Base-by-base conservation (phyloP, 2,888 invertebrate species). In the Catocala fraxini region DNA sequence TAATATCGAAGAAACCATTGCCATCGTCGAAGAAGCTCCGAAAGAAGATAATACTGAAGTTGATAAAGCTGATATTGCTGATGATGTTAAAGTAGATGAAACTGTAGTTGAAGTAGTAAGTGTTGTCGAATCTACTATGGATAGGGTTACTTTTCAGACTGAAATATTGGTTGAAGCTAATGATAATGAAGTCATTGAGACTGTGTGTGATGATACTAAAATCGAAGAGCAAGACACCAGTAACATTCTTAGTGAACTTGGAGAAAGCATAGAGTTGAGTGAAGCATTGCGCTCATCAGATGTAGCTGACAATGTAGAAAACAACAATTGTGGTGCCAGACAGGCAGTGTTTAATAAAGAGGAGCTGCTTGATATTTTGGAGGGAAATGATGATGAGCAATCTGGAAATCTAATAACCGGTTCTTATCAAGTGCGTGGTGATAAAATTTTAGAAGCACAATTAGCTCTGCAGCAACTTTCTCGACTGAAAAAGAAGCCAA, bases 311-410 rank as follows among this genome's bases (percentile, higher is more conserved):
- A 84, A 83, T 74, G 72, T 80, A 25, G 92, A 92, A 76, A 92
- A 92, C 69, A 93, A 93, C 70, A 92, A 92, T 63, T 83, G 88
- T 77, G 57, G 82, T 46, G 71, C 73, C 4, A 83, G 86, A 61
- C 88, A 92, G 68, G 92, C 93, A 77, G 89, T 94, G 11, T 92
- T 94, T 65, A 94, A 94, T 70, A 94, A 94, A 73, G 93, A 94
- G 70, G 93, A 94, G 69, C 70, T 94, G 33, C 73, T 94, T 52
- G 92, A 93, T 70, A 94, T 94, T 65, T 82, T 94, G 61, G 89
- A 94, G 79, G 94, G 94, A 3, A 93, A 93, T 83, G 89, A 92
- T 83, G 71, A 84, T 51, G 65, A 75, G 55, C 70, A 76, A 43
- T 58, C 81, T 46, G 74, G 71, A 54, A 77, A 61, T 46, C 59